phyloP scores from a whole-genome alignment of 35 echinoderm and acorn worm species.

The Apostichopus japonicus region DNA sequence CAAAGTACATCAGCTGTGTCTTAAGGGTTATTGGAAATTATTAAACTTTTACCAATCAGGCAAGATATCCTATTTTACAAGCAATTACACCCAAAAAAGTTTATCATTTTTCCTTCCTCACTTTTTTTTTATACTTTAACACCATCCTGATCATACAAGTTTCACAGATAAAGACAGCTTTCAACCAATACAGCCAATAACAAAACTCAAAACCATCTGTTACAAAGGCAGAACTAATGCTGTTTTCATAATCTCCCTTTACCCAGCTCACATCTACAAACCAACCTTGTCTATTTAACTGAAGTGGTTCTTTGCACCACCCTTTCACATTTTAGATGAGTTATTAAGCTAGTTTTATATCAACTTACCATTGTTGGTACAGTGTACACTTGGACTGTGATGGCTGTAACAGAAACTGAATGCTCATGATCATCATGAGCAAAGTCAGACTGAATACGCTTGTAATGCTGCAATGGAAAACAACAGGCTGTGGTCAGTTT shows the following conservation, averaged over 20 bases:
- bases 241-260: too few relatives aligned
- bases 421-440: conserved; percentile 96
- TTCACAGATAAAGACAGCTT: too few relatives aligned
- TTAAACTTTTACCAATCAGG: neutral
- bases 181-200: too few relatives aligned
- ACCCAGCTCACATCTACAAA: too few relatives aligned
- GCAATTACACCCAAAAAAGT: neutral
- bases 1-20: too few relatives aligned
- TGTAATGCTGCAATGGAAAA: conserved; percentile 82
- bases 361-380: conserved; percentile 94
- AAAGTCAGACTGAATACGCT: conserved; percentile 77
- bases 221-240: too few relatives aligned
- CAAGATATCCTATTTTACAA: neutral
- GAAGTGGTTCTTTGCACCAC: too few relatives aligned
- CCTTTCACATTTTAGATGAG: too few relatives aligned
- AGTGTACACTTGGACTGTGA: conserved; percentile 96
- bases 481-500: neutral
- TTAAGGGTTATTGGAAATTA: too few relatives aligned
- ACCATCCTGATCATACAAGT: too few relatives aligned
- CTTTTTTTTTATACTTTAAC: too few relatives aligned
- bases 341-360: neutral
- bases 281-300: too few relatives aligned
- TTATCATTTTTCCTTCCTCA: neutral
- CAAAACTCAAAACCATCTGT: neutral
- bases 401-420: conserved; percentile 85